These are phyloP conservation scores for Lucinisca nassula DNA, from an alignment of 2,888 invertebrate species.

Conservation along the genomic window DNA sequence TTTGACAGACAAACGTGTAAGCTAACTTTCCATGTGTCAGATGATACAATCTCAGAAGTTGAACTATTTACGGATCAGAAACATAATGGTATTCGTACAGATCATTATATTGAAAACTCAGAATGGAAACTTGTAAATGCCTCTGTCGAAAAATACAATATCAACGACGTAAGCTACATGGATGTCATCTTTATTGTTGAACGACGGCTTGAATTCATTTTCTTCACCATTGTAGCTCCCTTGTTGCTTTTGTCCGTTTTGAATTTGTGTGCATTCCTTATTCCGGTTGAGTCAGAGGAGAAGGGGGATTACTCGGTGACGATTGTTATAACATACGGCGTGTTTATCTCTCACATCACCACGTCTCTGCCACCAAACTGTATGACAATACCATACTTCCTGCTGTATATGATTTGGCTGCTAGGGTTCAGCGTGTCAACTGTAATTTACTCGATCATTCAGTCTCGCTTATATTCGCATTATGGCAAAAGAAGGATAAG, in stretches of 20 bases:
- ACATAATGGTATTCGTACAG: neutral
- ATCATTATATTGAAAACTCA: neutral
- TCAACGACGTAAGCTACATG: neutral
- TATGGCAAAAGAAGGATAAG: neutral
- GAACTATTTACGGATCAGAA: neutral
- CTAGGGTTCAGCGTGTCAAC: neutral
- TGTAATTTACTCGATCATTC: neutral
- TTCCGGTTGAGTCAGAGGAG: neutral
- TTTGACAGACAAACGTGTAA: neutral
- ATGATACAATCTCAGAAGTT: neutral
- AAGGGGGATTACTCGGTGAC: neutral
- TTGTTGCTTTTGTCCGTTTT: neutral
- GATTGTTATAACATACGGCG: neutral
- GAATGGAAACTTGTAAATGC: slow-evolving; percentile 3
- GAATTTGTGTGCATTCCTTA: neutral
- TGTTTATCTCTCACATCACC: neutral
- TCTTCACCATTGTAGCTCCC: neutral
- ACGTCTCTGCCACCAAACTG: neutral
- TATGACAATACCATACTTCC: neutral
- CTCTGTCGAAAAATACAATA: neutral
- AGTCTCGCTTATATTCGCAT: neutral
- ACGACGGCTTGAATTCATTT: neutral
- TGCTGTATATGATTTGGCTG: slow-evolving; percentile 1
- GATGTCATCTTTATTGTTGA: neutral
- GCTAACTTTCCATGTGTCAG: neutral